Evolutionary conservation across 2,113 vertebrate species (phyloP).

Genomic region (Probosciger aterrimus): DNA sequence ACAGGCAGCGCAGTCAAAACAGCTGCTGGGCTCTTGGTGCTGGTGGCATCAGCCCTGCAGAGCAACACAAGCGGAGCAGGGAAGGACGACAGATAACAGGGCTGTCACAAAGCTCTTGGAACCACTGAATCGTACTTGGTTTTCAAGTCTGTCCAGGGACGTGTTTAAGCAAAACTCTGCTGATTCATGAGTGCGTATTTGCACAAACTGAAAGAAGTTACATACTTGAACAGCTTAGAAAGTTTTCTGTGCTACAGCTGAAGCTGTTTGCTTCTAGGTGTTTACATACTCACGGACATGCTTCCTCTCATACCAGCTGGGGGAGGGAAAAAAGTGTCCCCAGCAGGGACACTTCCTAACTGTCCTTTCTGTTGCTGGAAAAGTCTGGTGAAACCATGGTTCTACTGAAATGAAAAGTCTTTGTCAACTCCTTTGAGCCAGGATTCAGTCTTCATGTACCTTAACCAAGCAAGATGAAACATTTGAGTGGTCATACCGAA

Average conservation of each 20-base stretch:
- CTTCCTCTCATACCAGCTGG: background rate
- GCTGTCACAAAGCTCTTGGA: background rate
- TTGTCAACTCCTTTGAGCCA: background rate
- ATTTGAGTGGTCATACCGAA: background rate
- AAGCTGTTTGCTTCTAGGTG: background rate
- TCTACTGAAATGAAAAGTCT: background rate
- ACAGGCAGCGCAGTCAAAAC: background rate
- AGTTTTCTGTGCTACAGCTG: background rate
- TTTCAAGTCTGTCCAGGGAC: background rate
- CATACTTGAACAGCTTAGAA: background rate
- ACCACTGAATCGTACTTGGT: accelerated
- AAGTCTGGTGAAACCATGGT: background rate
- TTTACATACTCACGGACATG: background rate
- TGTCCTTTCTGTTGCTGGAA: background rate
- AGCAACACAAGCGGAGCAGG: background rate
- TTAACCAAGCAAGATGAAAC: background rate
- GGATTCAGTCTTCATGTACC: accelerated
- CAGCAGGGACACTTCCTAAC: background rate
- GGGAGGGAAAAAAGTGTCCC: background rate
- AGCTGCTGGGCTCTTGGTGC: accelerated
- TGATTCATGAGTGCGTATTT: background rate
- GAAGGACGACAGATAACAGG: background rate
- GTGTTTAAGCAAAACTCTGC: background rate
- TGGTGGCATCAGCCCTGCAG: accelerated
- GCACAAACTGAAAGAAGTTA: background rate